These are phyloP conservation scores for Sparidentex hasta DNA, from an alignment of 2,797 vertebrate genomes.

Conservation along the genomic window DNA sequence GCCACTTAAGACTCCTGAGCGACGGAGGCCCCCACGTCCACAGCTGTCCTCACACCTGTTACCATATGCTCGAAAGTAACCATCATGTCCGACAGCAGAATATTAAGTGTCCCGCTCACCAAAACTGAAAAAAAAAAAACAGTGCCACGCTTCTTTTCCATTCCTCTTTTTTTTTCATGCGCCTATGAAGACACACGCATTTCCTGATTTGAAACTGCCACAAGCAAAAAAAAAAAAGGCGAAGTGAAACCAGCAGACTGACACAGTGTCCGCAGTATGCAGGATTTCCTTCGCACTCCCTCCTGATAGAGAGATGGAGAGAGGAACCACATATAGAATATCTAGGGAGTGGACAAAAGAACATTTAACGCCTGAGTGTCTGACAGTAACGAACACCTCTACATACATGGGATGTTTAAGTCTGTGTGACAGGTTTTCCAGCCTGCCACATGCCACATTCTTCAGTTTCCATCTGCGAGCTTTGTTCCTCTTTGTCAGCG, in stretches of 20 bases:
- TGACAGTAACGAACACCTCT: neutral
- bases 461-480: conserved; percentile 31
- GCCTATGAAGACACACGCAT: conserved; percentile 60
- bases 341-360: neutral
- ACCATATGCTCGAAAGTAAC: conserved; percentile 56
- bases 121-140: conserved; percentile 6
- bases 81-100: conserved; percentile 2
- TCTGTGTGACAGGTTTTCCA: neutral
- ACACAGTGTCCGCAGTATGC: conserved; percentile 37
- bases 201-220: conserved; percentile 77
- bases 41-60: conserved; percentile 80
- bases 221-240: conserved; percentile 46
- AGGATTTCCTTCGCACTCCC: conserved; percentile 65
- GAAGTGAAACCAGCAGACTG: conserved; percentile 77
- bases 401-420: neutral
- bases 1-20: conserved; percentile 57
- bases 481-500: conserved; percentile 47
- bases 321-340: conserved; percentile 42
- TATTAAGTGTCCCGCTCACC: conserved; percentile 6
- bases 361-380: neutral
- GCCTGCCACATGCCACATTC: neutral
- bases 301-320: conserved; percentile 50
- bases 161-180: conserved; percentile 27
- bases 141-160: conserved; percentile 14
- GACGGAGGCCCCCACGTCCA: conserved; percentile 67